Percentiles rank a stretch among this genome's conserved stretches.
Conservation (phyloP, 2,888 invertebrate genomes). For the Drosophila prostipennis region DNA sequence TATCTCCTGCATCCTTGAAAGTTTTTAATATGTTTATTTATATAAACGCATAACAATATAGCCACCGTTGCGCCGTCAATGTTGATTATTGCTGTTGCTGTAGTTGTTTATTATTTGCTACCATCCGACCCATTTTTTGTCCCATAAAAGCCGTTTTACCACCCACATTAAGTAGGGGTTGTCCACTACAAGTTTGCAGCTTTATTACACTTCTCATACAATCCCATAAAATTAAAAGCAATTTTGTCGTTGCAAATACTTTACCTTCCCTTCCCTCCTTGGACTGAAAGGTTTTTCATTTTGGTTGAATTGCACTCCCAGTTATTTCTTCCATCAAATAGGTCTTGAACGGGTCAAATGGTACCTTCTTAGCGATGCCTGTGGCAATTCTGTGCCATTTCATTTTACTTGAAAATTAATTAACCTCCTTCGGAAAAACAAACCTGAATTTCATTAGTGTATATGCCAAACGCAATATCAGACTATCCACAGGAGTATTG, state of each 20-base stretch:
- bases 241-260: constrained; percentile 55
- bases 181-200: constrained; percentile 46
- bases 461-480: no score
- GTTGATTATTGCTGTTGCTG: constrained; percentile 57
- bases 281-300: constrained; percentile 26
- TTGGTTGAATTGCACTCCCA: constrained; percentile 1
- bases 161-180: constrained; percentile 15
- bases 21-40: constrained; percentile 75
- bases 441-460: no score
- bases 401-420: no score
- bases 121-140: background rate
- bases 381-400: no score
- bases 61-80: constrained; percentile 50
- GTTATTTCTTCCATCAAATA: background rate
- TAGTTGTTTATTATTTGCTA: constrained; percentile 9
- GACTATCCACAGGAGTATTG: no score
- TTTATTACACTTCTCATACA: constrained; percentile 65
- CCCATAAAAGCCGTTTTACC: background rate
- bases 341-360: constrained; percentile 14
- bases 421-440: no score
- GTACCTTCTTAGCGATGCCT: no score
- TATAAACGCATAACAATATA: constrained; percentile 30
- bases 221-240: constrained; percentile 74
- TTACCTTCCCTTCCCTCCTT: constrained; percentile 39
- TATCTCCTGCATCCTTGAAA: constrained; percentile 73